Base-by-base conservation (phyloP, 2,797 vertebrate species). In the Oophaga sylvatica region DNA sequence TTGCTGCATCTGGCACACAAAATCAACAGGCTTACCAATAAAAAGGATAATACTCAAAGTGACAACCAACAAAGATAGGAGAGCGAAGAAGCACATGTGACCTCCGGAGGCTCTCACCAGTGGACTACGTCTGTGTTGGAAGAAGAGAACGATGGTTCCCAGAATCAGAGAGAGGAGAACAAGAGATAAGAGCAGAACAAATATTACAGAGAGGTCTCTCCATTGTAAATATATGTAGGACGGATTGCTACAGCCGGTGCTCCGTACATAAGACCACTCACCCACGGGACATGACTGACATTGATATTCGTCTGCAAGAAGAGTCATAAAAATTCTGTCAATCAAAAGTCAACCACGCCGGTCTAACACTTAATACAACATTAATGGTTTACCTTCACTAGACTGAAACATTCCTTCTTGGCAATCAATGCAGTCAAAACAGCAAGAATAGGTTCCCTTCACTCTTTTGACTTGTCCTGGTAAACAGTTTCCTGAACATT, bases 391-490 rank as follows among this genome's bases (percentile, higher is more conserved):
- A 88, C 87, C 87, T 63, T 16, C 67, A 71, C 16, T n/a, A 56
- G 87, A 84, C n/a, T 88, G 89, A 63, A 91, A 93, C n/a, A 90
- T 90, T 81, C 93, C 93, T 0, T 91, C 83, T 5, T 5, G 22
- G 11, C 92, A 93, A 31, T 91, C 87, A 0, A 89, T 94, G 15
- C 98, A 98, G 90, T 99, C 97, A 0, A 96, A 99, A 89, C 98
- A 99, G 95, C 98, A 99, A 85, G 97, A 96, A 87, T 97, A 95
- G 90, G 96, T 97, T 13, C 98, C 97, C 92, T 98, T 99, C 63
- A 97, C 95, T 4, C 90, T 91, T 53, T 91, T 95, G 60, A 97
- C 91, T 35, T 98, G 97, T 41, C 98, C 98, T 0, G 48, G 29
- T 0, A 6, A 48, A 88, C 98, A 99, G 0, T 85, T 83, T 1